Evolutionary conservation across 2,888 invertebrate species (phyloP).

Genomic region (Andrena minutula): DNA sequence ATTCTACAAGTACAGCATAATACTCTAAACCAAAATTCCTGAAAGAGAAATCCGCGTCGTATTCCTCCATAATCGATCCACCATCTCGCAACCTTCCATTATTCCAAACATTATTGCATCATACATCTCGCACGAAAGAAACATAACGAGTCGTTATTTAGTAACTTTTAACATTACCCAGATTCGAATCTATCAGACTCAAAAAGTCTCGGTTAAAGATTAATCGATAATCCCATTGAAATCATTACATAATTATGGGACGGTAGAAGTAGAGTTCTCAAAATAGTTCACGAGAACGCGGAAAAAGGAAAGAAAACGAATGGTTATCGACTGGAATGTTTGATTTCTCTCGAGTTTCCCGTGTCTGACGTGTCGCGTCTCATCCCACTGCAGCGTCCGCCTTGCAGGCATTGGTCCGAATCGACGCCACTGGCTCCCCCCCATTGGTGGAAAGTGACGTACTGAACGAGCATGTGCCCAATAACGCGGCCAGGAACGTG

Average conservation of each 20-base stretch:
- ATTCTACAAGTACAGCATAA: background rate
- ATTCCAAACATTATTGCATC: conserved; percentile 17
- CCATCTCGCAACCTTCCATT: conserved; percentile 1
- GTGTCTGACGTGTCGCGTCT: conserved; percentile 55
- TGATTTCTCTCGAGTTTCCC: conserved; percentile 36
- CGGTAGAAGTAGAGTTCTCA: too few relatives aligned
- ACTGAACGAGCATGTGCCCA: background rate
- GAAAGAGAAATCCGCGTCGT: background rate
- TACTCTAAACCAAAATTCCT: conserved; percentile 3
- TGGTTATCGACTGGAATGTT: conserved; percentile 29
- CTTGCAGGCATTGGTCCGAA: conserved; percentile 65
- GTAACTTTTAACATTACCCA: background rate
- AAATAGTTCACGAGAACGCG: background rate
- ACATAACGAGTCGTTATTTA: background rate
- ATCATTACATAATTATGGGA: too few relatives aligned
- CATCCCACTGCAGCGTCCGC: background rate
- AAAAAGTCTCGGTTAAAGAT: too few relatives aligned
- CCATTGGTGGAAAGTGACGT: conserved; percentile 73
- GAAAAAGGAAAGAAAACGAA: conserved; percentile 10
- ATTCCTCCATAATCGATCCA: conserved; percentile 29
- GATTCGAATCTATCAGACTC: background rate
- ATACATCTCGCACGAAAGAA: background rate
- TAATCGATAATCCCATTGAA: background rate
- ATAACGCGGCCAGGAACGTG: conserved; percentile 6
- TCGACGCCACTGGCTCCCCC: conserved; percentile 56